phyloP scores from a whole-genome alignment of 2,797 vertebrate genomes.

The Hypotaenidia okinawae region DNA sequence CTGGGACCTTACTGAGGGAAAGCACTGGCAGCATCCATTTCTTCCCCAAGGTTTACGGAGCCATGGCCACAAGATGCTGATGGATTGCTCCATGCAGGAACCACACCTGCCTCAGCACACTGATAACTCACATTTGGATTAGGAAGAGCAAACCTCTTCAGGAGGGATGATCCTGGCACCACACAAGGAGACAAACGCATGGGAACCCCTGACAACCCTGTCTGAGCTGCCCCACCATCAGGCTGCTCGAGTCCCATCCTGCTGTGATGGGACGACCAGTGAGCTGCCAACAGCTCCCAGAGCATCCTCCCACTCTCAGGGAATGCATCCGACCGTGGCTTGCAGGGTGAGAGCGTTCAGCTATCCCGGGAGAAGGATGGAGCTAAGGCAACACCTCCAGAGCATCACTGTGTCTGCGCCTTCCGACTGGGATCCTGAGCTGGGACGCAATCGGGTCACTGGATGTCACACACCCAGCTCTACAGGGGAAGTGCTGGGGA shows the following conservation, averaged over 20 bases:
- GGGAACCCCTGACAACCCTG: rapidly evolving
- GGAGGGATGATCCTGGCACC: not conserved
- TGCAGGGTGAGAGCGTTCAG: not conserved
- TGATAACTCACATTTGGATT: not conserved
- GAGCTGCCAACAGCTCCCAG: not conserved
- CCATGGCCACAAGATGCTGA: not conserved
- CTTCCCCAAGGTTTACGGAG: no score
- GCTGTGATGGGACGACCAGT: rapidly evolving
- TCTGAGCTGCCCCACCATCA: rapidly evolving
- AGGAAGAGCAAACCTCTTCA: not conserved
- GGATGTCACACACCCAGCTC: not conserved
- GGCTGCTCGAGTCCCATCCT: rapidly evolving
- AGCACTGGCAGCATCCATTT: no score
- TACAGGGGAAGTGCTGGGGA: not conserved
- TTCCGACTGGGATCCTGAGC: not conserved
- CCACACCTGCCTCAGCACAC: not conserved
- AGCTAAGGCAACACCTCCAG: not conserved
- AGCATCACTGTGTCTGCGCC: not conserved
- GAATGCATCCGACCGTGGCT: rapidly evolving
- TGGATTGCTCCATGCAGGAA: not conserved
- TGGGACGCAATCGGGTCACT: rapidly evolving
- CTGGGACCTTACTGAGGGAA: not conserved
- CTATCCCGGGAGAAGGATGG: not conserved
- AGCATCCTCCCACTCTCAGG: not conserved
- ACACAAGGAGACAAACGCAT: rapidly evolving